phyloP scores from a whole-genome alignment of 2,797 vertebrate genomes.

The Clarias pachynema region DNA sequence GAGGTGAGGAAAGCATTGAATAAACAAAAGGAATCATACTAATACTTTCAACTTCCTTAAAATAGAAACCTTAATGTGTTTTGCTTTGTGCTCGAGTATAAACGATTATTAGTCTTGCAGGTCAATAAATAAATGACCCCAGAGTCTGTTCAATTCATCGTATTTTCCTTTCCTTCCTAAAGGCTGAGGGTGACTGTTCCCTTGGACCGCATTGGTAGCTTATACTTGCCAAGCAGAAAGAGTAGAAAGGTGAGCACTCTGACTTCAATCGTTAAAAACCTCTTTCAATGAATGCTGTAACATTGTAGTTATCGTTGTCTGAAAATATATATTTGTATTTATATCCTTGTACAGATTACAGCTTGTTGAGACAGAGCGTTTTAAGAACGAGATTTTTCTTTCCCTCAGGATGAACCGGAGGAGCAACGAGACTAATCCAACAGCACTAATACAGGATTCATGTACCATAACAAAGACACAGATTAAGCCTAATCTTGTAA shows the following conservation, averaged over 20 bases:
- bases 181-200: conserved; percentile 72
- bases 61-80: not conserved
- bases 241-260: conserved; percentile 64
- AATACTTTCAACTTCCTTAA: not conserved
- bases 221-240: conserved; percentile 65
- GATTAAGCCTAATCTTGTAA: conserved; percentile 17
- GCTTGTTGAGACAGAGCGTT: no score
- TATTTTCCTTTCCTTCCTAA: not conserved
- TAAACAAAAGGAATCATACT: not conserved
- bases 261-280: not conserved
- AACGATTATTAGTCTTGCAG: not conserved
- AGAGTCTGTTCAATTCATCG: not conserved
- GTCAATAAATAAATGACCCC: not conserved
- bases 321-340: not conserved
- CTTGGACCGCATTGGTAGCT: conserved; percentile 73
- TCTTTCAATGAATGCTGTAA: not conserved
- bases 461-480: not conserved
- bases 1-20: conserved; percentile 58
- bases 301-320: not conserved
- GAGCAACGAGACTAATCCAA: conserved; percentile 49
- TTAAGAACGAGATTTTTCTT: not conserved
- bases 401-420: conserved; percentile 69
- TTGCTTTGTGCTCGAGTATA: not conserved
- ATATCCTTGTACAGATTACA: not conserved
- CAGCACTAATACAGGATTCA: not conserved